Conservation (phyloP, 1,140 invertebrate genomes). For the Heliconius hewitsoni region DNA sequence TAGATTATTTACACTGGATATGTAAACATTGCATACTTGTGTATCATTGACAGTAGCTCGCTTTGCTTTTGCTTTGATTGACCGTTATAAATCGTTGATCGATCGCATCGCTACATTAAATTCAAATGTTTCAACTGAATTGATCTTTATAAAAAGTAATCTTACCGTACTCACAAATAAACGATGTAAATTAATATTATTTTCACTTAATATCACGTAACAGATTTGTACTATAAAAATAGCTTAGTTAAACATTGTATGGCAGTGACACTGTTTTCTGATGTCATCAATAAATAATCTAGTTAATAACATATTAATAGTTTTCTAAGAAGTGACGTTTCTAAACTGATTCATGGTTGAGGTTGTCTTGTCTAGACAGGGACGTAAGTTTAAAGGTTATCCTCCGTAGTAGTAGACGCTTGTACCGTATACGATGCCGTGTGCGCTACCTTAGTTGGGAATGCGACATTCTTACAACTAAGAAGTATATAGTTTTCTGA, state of each 20-base stretch:
- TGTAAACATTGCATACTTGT: conserved; percentile 43
- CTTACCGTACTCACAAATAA: neutral
- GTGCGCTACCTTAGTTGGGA: conserved; percentile 36
- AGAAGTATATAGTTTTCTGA: conserved; percentile 34
- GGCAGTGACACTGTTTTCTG: neutral
- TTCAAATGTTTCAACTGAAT: neutral
- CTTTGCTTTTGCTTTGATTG: neutral
- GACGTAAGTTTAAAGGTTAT: conserved; percentile 37
- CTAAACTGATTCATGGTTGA: conserved; percentile 35
- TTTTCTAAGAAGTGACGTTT: conserved; percentile 28
- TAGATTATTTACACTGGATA: conserved; percentile 48
- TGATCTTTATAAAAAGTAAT: neutral
- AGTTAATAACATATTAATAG: conserved; percentile 7
- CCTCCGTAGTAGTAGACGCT: conserved; percentile 29
- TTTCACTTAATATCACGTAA: neutral
- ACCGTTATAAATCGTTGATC: conserved; percentile 12
- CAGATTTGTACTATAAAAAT: neutral
- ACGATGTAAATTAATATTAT: conserved; percentile 27
- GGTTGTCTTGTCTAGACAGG: conserved; percentile 34
- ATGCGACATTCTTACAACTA: conserved; percentile 43
- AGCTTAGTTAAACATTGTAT: neutral
- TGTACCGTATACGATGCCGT: conserved; percentile 33
- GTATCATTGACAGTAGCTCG: conserved; percentile 6
- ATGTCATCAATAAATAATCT: conserved; percentile 3
- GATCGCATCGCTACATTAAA: neutral